A percentile compares a stretch with the other conserved stretches of the same genome.
These are phyloP conservation scores for Orcinus orca DNA, from an alignment of 2,113 vertebrate species.

Conservation along the genomic window DNA sequence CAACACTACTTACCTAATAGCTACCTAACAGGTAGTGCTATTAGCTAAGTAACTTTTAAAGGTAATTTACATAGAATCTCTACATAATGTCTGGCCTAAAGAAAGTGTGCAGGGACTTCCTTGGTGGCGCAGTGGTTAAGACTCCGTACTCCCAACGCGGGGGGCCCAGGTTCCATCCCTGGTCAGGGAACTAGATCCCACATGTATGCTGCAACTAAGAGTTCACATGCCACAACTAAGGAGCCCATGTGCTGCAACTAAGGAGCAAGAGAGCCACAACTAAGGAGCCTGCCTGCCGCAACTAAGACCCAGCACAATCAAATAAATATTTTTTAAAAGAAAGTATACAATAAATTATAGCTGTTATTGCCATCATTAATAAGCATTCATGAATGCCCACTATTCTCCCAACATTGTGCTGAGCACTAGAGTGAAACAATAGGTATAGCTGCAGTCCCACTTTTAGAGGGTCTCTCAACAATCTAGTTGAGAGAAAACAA, in stretches of 20 bases:
- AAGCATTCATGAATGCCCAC: not conserved
- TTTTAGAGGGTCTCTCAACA: not conserved
- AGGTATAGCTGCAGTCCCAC: not conserved
- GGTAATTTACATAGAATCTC: not conserved
- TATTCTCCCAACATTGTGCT: not conserved
- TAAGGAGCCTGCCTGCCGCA: too few species aligned
- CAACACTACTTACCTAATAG: not conserved
- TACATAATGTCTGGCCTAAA: not conserved
- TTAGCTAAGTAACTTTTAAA: not conserved
- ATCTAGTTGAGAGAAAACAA: not conserved
- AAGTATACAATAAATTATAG: not conserved
- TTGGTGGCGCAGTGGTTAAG: too few species aligned
- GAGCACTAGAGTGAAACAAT: not conserved
- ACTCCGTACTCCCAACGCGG: too few species aligned
- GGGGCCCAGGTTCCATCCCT: too few species aligned
- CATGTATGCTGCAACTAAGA: too few species aligned
- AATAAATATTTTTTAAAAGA: not conserved
- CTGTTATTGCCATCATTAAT: not conserved
- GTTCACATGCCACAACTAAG: too few species aligned
- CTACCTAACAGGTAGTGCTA: not conserved
- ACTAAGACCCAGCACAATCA: too few species aligned
- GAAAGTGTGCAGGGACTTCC: not conserved
- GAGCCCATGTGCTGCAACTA: too few species aligned
- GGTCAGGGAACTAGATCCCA: too few species aligned
- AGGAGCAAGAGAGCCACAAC: too few species aligned